Evolutionary conservation across 2,888 invertebrate species (phyloP).

Genomic region (Megastigmus dorsalis): DNA sequence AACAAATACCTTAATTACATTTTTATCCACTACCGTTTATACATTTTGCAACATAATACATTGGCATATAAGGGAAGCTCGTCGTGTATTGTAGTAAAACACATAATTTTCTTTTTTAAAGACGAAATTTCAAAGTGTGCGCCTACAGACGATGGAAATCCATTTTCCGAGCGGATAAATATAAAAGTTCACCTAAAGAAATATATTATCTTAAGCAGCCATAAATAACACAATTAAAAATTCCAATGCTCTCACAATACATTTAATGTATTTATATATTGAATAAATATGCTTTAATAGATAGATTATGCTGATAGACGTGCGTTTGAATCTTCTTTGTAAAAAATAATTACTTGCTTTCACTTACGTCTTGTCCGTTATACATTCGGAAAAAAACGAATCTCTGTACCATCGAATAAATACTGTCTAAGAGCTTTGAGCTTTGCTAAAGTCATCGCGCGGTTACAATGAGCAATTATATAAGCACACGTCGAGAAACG

Average conservation of each 20-base stretch:
- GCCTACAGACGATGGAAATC: no score
- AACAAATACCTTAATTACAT: no score
- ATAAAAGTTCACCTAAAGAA: no score
- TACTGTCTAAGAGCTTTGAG: background rate
- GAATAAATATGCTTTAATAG: background rate
- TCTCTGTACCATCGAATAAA: background rate
- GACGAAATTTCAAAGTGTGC: no score
- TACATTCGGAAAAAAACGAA: background rate
- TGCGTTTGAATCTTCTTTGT: background rate
- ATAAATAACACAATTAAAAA: background rate
- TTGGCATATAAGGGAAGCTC: no score
- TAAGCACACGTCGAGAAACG: background rate
- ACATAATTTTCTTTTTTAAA: no score
- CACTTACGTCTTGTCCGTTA: background rate
- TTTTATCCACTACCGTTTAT: no score
- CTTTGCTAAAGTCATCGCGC: background rate
- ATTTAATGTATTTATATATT: background rate
- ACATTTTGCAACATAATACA: no score
- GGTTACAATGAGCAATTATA: background rate
- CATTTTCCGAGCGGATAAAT: no score
- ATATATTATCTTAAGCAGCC: no score
- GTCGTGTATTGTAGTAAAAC: no score
- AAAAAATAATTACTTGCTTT: background rate
- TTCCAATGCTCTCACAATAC: background rate
- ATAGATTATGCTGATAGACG: background rate